Evolutionary conservation across 2,797 vertebrate species (phyloP).

Genomic region (Menidia menidia): DNA sequence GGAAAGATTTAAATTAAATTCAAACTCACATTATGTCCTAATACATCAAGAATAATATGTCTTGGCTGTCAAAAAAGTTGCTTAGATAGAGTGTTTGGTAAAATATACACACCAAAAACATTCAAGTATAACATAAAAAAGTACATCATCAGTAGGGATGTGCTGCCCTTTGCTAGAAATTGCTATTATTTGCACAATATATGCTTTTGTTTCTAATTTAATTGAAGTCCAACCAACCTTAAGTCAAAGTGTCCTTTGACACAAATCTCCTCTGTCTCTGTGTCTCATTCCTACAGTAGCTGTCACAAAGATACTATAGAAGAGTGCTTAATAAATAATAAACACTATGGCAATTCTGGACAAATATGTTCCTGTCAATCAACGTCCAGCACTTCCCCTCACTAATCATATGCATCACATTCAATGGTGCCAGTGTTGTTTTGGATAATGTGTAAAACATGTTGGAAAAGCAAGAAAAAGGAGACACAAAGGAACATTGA

Average conservation of each 20-base stretch:
- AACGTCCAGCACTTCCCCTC: slow-evolving; percentile 54
- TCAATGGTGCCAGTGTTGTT: slow-evolving; percentile 59
- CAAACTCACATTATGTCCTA: too few species aligned
- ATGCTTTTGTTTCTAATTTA: not conserved
- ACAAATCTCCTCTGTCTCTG: too few species aligned
- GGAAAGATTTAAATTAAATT: too few species aligned
- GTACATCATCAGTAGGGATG: too few species aligned
- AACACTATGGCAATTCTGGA: slow-evolving; percentile 46
- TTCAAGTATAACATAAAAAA: too few species aligned
- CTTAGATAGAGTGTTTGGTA: too few species aligned
- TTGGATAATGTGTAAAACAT: slow-evolving; percentile 34
- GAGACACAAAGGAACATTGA: slow-evolving; percentile 17
- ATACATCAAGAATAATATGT: too few species aligned
- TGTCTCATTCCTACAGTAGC: not conserved
- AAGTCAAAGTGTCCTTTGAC: not conserved
- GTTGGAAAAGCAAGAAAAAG: slow-evolving; percentile 20
- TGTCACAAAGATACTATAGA: not conserved
- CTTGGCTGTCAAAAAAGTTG: too few species aligned
- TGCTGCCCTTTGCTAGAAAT: too few species aligned
- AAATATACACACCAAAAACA: too few species aligned
- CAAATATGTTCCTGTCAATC: slow-evolving; percentile 69
- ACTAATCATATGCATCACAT: slow-evolving; percentile 60
- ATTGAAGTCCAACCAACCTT: too few species aligned
- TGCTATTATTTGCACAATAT: not conserved
- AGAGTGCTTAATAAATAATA: slow-evolving; percentile 12